phyloP scores from a whole-genome alignment of 2,797 vertebrate species.

The Euphonia xanthogaster region DNA sequence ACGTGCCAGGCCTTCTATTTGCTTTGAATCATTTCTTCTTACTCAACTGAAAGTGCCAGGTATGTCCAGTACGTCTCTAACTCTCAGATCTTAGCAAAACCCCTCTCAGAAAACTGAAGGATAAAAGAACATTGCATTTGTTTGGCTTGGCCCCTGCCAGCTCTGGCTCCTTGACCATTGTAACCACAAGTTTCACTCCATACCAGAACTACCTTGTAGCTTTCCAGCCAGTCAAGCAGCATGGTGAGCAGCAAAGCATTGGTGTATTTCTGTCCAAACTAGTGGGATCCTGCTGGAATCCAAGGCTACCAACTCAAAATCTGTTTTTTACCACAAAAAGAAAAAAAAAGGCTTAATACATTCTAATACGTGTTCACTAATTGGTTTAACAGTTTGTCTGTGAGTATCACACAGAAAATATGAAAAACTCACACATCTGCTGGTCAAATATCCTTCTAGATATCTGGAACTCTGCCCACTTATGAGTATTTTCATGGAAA shows the following conservation, averaged over 20 bases:
- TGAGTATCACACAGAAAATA: neutral
- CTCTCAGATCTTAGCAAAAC: neutral
- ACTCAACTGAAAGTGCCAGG: neutral
- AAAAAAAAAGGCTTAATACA: neutral
- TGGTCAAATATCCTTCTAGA: neutral
- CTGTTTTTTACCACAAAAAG: neutral
- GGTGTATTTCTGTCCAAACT: neutral
- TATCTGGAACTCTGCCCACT: neutral
- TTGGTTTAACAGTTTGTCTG: neutral
- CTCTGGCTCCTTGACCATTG: accelerated
- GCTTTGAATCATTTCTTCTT: neutral
- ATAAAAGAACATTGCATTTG: neutral
- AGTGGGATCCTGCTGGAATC: neutral
- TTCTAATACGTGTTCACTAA: neutral
- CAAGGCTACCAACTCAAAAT: neutral
- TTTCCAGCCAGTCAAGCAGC: neutral
- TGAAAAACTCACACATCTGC: neutral
- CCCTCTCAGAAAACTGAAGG: neutral
- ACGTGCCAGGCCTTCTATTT: neutral
- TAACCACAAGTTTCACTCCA: neutral
- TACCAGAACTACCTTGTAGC: neutral
- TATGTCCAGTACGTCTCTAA: neutral
- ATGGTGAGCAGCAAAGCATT: neutral
- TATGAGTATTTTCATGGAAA: neutral
- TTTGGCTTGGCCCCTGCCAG: neutral